A percentile compares a stretch with the other conserved stretches of the same genome.
Evolutionary conservation across 2,888 invertebrate genomes (phyloP).

Genomic region (Sinelater perroti): DNA sequence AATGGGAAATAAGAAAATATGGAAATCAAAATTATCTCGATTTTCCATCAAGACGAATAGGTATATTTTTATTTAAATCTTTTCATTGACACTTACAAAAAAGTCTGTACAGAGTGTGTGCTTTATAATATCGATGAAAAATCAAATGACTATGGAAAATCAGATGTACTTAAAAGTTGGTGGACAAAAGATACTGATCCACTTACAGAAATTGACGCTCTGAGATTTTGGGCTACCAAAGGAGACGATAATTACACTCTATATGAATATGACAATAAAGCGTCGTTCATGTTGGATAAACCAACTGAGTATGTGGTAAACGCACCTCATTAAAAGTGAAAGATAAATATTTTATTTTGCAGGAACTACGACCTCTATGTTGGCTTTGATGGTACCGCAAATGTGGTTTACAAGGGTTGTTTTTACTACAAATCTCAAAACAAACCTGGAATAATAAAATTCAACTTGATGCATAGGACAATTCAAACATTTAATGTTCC

Average conservation of each 20-base stretch:
- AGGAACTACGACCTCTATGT: slow-evolving; percentile 44
- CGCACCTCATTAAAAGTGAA: background rate
- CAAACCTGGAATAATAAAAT: slow-evolving; percentile 68
- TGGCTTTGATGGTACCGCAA: slow-evolving; percentile 85
- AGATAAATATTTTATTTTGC: too few relatives aligned
- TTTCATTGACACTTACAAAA: background rate
- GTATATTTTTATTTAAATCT: background rate
- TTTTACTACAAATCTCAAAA: slow-evolving; percentile 86
- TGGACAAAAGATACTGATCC: slow-evolving; percentile 84
- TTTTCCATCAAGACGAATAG: background rate
- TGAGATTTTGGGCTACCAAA: slow-evolving; percentile 89
- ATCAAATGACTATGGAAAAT: slow-evolving; percentile 85
- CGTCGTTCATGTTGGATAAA: slow-evolving; percentile 69
- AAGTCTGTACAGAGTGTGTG: slow-evolving; percentile 72
- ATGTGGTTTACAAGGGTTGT: slow-evolving; percentile 92
- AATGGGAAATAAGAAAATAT: slow-evolving; percentile 1
- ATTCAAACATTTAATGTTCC: slow-evolving; percentile 59
- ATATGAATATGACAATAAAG: slow-evolving; percentile 80
- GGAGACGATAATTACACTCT: slow-evolving; percentile 73
- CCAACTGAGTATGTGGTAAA: slow-evolving; percentile 60
- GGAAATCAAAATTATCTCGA: background rate
- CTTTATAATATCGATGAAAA: slow-evolving; percentile 93
- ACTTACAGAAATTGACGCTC: slow-evolving; percentile 62
- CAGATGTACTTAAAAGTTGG: slow-evolving; percentile 79
- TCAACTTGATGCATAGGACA: slow-evolving; percentile 68